These are phyloP conservation scores for Nephrotoma guestfalica DNA, from an alignment of 2,888 invertebrate species.

Conservation along the genomic window DNA sequence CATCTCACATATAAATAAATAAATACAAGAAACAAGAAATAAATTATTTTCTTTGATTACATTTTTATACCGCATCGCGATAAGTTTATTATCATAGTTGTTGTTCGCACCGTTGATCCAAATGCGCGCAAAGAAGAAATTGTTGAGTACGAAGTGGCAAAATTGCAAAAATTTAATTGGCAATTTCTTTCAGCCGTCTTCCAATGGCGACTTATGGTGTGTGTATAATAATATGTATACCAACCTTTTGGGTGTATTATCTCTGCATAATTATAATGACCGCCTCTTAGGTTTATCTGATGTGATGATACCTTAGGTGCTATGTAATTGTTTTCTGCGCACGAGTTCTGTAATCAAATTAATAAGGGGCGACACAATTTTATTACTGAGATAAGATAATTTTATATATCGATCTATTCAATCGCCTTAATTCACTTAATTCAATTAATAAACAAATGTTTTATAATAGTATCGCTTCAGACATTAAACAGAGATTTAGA, in stretches of 20 bases:
- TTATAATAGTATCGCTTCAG: no score
- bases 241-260: background rate
- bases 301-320: background rate
- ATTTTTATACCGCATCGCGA: background rate
- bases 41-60: background rate
- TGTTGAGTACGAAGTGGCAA: background rate
- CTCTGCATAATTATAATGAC: background rate
- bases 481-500: no score
- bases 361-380: background rate
- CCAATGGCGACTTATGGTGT: background rate
- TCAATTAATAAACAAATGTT: background rate
- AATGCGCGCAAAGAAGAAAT: background rate
- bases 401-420: background rate
- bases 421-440: background rate
- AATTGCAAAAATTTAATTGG: background rate
- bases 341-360: background rate
- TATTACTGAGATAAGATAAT: background rate
- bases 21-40: background rate
- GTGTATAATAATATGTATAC: background rate
- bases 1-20: background rate
- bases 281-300: background rate
- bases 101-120: background rate
- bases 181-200: background rate
- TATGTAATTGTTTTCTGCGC: background rate
- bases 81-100: background rate